Evolutionary conservation across 2,797 vertebrate genomes (phyloP).

Genomic region (Thunnus albacares): DNA sequence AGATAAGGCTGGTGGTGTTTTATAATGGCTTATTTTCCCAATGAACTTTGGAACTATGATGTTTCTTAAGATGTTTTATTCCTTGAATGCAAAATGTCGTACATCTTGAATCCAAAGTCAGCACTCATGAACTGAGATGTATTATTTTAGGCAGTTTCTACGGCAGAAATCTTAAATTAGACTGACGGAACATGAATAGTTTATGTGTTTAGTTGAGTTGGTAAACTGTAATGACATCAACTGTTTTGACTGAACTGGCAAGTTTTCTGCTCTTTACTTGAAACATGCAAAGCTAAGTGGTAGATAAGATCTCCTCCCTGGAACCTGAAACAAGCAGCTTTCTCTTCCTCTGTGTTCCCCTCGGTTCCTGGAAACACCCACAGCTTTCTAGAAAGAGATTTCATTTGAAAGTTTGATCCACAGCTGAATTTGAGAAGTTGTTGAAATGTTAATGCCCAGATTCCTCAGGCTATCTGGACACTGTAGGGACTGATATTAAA

Average conservation of each 20-base stretch:
- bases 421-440: slow-evolving; percentile 50
- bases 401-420: slow-evolving; percentile 33
- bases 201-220: slow-evolving; percentile 10
- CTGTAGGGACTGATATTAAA: slow-evolving; percentile 43
- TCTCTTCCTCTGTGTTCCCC: slow-evolving; percentile 52
- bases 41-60: background rate
- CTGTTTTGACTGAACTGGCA: slow-evolving; percentile 24
- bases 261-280: slow-evolving; percentile 8
- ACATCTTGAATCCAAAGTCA: slow-evolving; percentile 19
- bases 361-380: slow-evolving; percentile 57
- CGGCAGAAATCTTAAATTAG: background rate
- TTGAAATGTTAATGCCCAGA: slow-evolving; percentile 47
- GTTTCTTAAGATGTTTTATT: background rate
- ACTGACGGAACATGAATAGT: background rate
- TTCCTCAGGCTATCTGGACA: slow-evolving; percentile 44
- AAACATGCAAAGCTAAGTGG: background rate
- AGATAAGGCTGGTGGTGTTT: background rate
- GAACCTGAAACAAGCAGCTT: slow-evolving; percentile 51
- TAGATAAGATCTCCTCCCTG: slow-evolving; percentile 61
- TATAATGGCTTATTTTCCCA: background rate
- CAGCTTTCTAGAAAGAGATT: slow-evolving; percentile 41
- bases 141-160: slow-evolving; percentile 16
- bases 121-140: background rate
- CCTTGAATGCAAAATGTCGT: slow-evolving; percentile 16
- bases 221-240: slow-evolving; percentile 8